Conservation (phyloP, 1,140 invertebrate species). For the Solenopsis fugax region DNA sequence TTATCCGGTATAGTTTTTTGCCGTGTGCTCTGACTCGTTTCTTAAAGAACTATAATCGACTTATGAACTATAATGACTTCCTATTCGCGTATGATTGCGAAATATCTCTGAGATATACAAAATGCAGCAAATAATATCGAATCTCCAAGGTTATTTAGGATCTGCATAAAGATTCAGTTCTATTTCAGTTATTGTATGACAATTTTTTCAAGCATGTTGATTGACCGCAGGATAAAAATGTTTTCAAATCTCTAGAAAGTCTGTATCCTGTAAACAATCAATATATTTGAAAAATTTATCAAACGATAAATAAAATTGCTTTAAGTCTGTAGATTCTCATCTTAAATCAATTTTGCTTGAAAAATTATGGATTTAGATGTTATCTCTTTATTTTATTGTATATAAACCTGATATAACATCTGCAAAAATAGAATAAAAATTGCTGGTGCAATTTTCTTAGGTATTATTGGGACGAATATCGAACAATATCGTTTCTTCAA, state of each 20-base stretch:
- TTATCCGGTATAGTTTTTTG: slow-evolving; percentile 19
- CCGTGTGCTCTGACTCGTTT: neutral
- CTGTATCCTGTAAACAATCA: too few relatives aligned
- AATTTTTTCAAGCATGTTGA: too few relatives aligned
- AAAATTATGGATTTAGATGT: neutral
- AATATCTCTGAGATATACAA: slow-evolving; percentile 10
- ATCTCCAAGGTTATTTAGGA: neutral
- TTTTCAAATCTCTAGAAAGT: too few relatives aligned
- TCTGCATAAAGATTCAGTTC: too few relatives aligned
- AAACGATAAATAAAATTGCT: too few relatives aligned
- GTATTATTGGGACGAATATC: neutral
- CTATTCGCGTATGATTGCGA: slow-evolving; percentile 7
- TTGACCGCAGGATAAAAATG: too few relatives aligned
- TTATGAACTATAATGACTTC: slow-evolving; percentile 14
- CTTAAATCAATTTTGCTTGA: slow-evolving; percentile 19
- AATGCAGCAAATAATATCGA: neutral
- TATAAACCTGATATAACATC: neutral
- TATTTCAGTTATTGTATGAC: too few relatives aligned
- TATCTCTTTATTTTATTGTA: neutral
- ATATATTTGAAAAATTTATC: too few relatives aligned
- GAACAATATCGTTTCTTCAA: neutral
- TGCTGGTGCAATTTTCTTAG: neutral
- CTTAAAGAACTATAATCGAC: slow-evolving; percentile 49
- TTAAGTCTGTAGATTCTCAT: neutral
- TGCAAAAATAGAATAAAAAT: neutral